Evolutionary conservation across 2,113 vertebrate genomes (phyloP).

Genomic region (Pachypanchax playfairii): DNA sequence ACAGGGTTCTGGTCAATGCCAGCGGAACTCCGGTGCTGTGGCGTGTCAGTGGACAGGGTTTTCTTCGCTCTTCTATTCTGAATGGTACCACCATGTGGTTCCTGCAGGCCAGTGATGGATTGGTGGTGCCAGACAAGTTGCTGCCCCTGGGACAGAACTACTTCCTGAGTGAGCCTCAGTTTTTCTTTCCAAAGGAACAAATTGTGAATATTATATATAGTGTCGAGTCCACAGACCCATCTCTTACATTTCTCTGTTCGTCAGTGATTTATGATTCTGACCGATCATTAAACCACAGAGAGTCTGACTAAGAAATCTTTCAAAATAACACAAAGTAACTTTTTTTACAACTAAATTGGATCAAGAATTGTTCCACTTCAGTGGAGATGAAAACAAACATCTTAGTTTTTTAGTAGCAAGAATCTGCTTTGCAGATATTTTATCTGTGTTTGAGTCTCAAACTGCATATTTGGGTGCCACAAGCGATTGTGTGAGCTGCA

Average conservation of each 20-base stretch:
- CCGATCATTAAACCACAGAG: no score
- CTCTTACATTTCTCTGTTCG: no score
- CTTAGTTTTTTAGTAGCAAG: no score
- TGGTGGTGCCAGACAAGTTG: slow-evolving; percentile 89
- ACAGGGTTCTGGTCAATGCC: slow-evolving; percentile 88
- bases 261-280: no score
- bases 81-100: slow-evolving; percentile 88
- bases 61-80: slow-evolving; percentile 88
- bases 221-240: no score
- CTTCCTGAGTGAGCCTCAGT: slow-evolving; percentile 87
- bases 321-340: no score
- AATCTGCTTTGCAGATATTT: slow-evolving; percentile 18
- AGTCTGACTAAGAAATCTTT: no score
- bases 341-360: no score
- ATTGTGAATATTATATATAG: background rate
- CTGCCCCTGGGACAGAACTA: slow-evolving; percentile 91
- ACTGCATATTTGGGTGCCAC: background rate
- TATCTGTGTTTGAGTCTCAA: slow-evolving; percentile 21
- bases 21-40: slow-evolving; percentile 89
- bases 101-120: slow-evolving; percentile 86
- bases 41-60: slow-evolving; percentile 88
- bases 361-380: no score
- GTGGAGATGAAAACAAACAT: no score
- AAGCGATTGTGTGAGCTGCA: background rate
- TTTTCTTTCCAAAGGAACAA: background rate